Evolutionary conservation across 2,797 vertebrate genomes (phyloP).

Genomic region (Rhinatrema bivittatum): DNA sequence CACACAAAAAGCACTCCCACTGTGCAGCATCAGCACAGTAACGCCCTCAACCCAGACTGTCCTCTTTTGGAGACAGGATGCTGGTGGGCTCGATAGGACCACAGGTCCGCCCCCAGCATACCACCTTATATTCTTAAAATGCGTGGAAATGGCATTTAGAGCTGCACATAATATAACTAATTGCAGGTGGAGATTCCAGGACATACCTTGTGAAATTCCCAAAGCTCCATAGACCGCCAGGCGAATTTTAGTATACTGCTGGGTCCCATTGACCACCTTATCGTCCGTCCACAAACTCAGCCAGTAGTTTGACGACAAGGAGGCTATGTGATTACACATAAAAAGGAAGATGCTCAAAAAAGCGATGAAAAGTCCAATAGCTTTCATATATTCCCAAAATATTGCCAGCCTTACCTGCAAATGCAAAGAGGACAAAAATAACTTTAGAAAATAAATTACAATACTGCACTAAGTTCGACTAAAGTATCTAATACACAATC

Average conservation of each 20-base stretch:
- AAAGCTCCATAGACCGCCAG: slow-evolving; percentile 80
- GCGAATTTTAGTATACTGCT: slow-evolving; percentile 66
- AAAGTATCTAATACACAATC: too few species aligned
- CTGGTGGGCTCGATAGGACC: too few species aligned
- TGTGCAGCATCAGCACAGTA: too few species aligned
- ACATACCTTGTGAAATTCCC: slow-evolving; percentile 80
- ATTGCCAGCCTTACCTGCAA: slow-evolving; percentile 78
- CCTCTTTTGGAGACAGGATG: too few species aligned
- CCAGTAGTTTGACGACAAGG: slow-evolving; percentile 89
- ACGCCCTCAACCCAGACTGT: too few species aligned
- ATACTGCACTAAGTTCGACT: too few species aligned
- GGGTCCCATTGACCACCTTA: slow-evolving; percentile 81
- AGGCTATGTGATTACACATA: slow-evolving; percentile 67
- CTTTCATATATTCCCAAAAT: slow-evolving; percentile 90
- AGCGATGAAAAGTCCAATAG: slow-evolving; percentile 75
- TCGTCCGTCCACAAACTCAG: slow-evolving; percentile 94
- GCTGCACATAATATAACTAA: too few species aligned
- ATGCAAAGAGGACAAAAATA: not conserved
- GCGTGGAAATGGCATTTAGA: too few species aligned
- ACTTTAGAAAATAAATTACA: not conserved
- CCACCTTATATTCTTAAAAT: too few species aligned
- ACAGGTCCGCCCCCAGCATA: too few species aligned
- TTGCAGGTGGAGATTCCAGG: too few species aligned
- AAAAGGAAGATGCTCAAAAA: slow-evolving; percentile 78
- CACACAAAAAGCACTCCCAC: too few species aligned